These are phyloP conservation scores for Aix galericulata DNA, from an alignment of 2,113 vertebrate species.

Conservation along the genomic window DNA sequence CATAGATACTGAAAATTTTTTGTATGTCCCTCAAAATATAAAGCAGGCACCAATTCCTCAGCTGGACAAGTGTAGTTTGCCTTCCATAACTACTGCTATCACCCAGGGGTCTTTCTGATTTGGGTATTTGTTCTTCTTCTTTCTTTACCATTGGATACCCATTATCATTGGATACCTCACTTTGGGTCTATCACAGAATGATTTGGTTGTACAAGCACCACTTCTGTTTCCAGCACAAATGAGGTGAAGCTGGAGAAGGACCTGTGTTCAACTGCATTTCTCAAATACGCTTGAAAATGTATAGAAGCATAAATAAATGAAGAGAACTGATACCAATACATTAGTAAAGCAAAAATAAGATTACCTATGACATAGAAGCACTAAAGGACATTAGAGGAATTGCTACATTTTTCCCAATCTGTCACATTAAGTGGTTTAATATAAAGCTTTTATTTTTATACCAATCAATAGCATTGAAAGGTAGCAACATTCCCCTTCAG, in stretches of 20 bases:
- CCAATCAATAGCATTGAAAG: conserved; percentile 60
- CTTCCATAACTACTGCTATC: not conserved
- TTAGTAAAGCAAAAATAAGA: conserved; percentile 52
- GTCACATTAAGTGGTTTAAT: conserved; percentile 66
- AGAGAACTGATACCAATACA: conserved; percentile 8
- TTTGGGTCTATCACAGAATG: not conserved
- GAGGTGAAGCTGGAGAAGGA: not conserved
- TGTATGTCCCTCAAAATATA: not conserved
- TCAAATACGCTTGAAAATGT: conserved; percentile 22
- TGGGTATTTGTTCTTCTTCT: not conserved
- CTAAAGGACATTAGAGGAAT: conserved; percentile 38
- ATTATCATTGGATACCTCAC: not conserved
- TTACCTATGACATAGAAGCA: conserved; percentile 27
- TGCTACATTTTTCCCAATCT: conserved; percentile 22
- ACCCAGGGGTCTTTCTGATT: not conserved
- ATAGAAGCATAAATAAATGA: conserved; percentile 52
- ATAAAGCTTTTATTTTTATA: conserved; percentile 68
- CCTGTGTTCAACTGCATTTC: not conserved
- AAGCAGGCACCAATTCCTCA: not conserved
- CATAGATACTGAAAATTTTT: not conserved
- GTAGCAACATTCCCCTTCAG: conserved; percentile 49
- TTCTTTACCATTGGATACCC: not conserved
- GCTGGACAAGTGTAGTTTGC: not conserved
- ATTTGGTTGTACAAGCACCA: not conserved
- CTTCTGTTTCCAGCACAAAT: not conserved